phyloP scores from a whole-genome alignment of 2,888 invertebrate species.

The Piscicola geometra region DNA sequence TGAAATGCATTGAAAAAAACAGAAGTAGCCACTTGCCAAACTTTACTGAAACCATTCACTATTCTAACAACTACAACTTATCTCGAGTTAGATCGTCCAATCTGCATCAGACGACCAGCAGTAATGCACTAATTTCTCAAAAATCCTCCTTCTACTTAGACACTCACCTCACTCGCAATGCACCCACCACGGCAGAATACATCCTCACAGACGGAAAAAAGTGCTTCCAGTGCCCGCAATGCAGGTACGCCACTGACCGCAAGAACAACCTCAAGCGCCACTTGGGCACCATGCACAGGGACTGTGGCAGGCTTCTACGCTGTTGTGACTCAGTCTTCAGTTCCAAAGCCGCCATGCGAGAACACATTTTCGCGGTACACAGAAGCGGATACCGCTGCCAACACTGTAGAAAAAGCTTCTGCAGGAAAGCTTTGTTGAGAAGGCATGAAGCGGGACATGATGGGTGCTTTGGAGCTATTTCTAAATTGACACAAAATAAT shows the following conservation, averaged over 20 bases:
- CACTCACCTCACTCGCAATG: background rate
- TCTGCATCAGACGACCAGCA: too few relatives aligned
- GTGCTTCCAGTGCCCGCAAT: slow-evolving; percentile 48
- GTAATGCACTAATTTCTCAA: background rate
- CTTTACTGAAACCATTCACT: too few relatives aligned
- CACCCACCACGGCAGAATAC: background rate
- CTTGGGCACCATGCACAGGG: slow-evolving; percentile 55
- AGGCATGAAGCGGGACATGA: slow-evolving; percentile 37
- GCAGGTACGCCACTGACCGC: slow-evolving; percentile 51
- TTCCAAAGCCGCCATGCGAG: slow-evolving; percentile 54
- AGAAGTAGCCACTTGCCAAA: too few relatives aligned
- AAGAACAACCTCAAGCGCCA: slow-evolving; percentile 57
- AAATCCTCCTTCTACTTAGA: background rate
- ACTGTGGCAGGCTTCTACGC: slow-evolving; percentile 48
- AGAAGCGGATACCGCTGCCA: slow-evolving; percentile 55
- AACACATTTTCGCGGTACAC: slow-evolving; percentile 55
- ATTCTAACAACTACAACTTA: too few relatives aligned
- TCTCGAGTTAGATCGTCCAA: too few relatives aligned
- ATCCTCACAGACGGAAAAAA: slow-evolving; percentile 39
- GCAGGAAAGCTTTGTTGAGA: slow-evolving; percentile 38
- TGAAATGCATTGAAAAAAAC: too few relatives aligned
- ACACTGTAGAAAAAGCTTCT: slow-evolving; percentile 36
- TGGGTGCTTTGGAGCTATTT: background rate
- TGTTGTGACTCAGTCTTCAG: slow-evolving; percentile 54
- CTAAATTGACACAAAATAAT: background rate